phyloP scores from a whole-genome alignment of 2,113 vertebrate genomes.

The Paradisaea rubra region DNA sequence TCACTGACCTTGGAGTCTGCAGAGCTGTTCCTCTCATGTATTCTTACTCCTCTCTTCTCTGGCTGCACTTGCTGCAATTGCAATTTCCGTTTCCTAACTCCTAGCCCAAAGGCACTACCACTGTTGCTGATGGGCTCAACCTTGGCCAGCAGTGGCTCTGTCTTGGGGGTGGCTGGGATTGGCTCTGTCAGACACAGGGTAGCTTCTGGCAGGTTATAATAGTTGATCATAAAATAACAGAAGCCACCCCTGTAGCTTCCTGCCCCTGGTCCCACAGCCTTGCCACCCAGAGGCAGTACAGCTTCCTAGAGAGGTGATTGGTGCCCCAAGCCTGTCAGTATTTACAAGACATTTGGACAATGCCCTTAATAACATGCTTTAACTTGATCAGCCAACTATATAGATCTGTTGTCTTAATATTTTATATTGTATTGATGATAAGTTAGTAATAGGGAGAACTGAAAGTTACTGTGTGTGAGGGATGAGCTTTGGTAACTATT shows the following conservation, averaged over 20 bases:
- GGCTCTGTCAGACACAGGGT: background rate
- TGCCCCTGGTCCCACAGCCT: background rate
- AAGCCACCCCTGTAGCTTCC: background rate
- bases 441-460: background rate
- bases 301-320: background rate
- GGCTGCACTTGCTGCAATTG: background rate
- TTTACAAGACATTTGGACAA: background rate
- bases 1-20: background rate
- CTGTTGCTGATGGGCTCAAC: no score
- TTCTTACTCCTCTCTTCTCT: background rate
- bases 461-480: background rate
- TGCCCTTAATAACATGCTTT: background rate
- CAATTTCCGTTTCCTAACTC: background rate
- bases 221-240: background rate
- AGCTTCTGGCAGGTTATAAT: background rate
- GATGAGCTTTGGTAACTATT: background rate
- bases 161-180: background rate
- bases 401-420: background rate
- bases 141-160: background rate
- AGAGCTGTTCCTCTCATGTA: background rate
- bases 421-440: background rate
- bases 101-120: no score
- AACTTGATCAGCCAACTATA: background rate
- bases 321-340: background rate
- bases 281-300: background rate